Conservation (phyloP, 2,797 vertebrate genomes). For the Nannoperca australis region DNA sequence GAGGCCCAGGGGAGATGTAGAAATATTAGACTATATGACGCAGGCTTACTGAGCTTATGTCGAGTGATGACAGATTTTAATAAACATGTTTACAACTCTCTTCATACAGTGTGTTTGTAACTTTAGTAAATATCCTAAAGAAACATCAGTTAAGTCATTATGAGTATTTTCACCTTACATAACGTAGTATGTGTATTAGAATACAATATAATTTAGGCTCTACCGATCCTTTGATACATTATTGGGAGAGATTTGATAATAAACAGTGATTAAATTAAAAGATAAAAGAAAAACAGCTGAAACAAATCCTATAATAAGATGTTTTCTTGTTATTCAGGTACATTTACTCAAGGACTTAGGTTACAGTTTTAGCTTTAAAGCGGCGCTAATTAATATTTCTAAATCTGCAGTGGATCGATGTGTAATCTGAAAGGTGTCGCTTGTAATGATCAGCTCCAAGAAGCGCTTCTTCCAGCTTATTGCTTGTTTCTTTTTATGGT, state of each 20-base stretch:
- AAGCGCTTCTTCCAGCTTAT: neutral
- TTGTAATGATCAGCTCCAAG: neutral
- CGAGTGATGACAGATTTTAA: slow-evolving; percentile 50
- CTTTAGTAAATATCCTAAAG: neutral
- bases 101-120: slow-evolving; percentile 20
- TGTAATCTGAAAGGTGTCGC: neutral
- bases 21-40: slow-evolving; percentile 75
- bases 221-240: neutral
- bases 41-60: slow-evolving; percentile 58
- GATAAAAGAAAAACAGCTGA: neutral
- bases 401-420: neutral
- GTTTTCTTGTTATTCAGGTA: neutral
- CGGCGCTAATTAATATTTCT: neutral
- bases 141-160: neutral
- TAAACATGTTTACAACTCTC: slow-evolving; percentile 35
- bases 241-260: neutral
- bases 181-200: neutral
- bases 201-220: neutral
- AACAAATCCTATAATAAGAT: neutral
- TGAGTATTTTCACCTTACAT: neutral
- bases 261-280: neutral
- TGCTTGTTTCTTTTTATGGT: neutral
- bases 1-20: slow-evolving; percentile 67
- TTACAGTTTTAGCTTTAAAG: neutral
- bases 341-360: neutral